Conservation (phyloP, 2,888 invertebrate species). For the Stenodema calcarata region DNA sequence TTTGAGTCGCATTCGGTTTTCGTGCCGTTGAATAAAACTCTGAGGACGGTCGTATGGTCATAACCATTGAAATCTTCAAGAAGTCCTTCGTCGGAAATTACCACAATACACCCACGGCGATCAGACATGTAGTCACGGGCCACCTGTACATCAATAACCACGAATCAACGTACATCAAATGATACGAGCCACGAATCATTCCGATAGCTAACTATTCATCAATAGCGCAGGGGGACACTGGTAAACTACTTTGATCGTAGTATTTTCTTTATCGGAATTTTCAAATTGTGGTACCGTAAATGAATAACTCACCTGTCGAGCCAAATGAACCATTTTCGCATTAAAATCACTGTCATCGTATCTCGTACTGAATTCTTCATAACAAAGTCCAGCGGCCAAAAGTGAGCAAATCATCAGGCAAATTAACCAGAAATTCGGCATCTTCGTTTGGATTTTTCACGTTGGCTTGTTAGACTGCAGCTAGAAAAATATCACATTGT, state of each 20-base stretch:
- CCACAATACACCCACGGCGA: conserved; percentile 35
- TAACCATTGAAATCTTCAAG: conserved; percentile 30
- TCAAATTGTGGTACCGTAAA: neutral
- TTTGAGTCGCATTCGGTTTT: conserved; percentile 1
- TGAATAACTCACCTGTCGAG: conserved; percentile 3
- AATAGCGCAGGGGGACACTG: too few relatives aligned
- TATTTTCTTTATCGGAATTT: neutral
- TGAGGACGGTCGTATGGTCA: neutral
- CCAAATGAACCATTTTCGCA: conserved; percentile 29
- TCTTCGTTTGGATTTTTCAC: too few relatives aligned
- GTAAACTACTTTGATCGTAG: too few relatives aligned
- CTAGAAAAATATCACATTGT: too few relatives aligned
- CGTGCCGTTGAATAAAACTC: conserved; percentile 17
- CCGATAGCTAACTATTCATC: too few relatives aligned
- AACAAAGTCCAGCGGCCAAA: too few relatives aligned
- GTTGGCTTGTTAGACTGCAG: too few relatives aligned
- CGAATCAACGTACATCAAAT: neutral
- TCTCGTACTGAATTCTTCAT: neutral
- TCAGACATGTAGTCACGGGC: neutral
- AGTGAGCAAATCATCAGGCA: too few relatives aligned
- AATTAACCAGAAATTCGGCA: too few relatives aligned
- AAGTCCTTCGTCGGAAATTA: conserved; percentile 47
- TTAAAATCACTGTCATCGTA: conserved; percentile 11
- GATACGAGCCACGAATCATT: too few relatives aligned
- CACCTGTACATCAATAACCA: neutral